These are phyloP conservation scores for Syngnathoides biaculeatus DNA, from an alignment of 2,113 vertebrate species.

Conservation along the genomic window DNA sequence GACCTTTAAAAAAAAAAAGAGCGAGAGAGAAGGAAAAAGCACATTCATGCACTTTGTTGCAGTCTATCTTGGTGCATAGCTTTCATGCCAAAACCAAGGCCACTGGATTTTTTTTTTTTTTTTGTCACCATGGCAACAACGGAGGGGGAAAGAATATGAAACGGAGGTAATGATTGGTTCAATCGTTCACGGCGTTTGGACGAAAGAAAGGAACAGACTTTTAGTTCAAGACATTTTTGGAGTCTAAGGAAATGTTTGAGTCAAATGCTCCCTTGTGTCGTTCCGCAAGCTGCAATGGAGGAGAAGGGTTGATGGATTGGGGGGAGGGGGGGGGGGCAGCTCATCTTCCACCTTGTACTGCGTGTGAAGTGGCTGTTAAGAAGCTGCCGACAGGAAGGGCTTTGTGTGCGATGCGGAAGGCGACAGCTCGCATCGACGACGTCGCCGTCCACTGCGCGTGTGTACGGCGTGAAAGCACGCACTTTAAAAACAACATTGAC, in stretches of 20 bases:
- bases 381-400: slow-evolving; percentile 74
- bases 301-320: not conserved
- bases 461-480: no score
- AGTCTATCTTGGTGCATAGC: slow-evolving; percentile 37
- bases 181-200: not conserved
- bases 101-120: slow-evolving; percentile 23
- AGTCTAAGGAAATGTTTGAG: not conserved
- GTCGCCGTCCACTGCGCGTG: slow-evolving; percentile 27
- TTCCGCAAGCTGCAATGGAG: not conserved
- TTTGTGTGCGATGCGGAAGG: slow-evolving; percentile 70
- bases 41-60: slow-evolving; percentile 37
- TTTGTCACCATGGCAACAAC: slow-evolving; percentile 50
- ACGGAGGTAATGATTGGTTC: not conserved
- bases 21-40: not conserved
- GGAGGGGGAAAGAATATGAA: not conserved
- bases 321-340: slow-evolving; percentile 18
- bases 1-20: not conserved
- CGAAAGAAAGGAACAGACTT: not conserved
- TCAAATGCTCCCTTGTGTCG: no score
- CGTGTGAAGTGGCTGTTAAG: slow-evolving; percentile 82
- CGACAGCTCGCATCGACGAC: slow-evolving; percentile 37
- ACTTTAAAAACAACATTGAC: no score
- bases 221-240: no score
- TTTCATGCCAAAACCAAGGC: slow-evolving; percentile 30
- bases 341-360: slow-evolving; percentile 64